phyloP scores from a whole-genome alignment of 2,797 vertebrate genomes.

The Sebastes steindachneri region DNA sequence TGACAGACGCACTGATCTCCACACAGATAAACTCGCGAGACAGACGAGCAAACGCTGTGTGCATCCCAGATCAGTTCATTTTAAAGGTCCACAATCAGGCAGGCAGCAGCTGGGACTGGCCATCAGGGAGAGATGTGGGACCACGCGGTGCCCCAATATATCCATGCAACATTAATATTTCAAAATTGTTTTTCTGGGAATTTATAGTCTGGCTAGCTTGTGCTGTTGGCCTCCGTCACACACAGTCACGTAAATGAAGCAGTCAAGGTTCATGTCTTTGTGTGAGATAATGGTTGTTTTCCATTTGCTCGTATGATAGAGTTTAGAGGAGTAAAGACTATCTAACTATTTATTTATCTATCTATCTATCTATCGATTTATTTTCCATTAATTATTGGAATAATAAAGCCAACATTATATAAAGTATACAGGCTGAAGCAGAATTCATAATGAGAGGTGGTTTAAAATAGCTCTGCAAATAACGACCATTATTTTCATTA shows the following conservation, averaged over 20 bases:
- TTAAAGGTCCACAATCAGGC: conserved; percentile 61
- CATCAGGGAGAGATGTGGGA: conserved; percentile 68
- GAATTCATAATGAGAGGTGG: neutral
- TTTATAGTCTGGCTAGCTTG: conserved; percentile 54
- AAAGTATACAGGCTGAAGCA: neutral
- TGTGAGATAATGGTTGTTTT: conserved; percentile 7
- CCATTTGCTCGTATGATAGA: neutral
- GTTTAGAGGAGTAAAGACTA: neutral
- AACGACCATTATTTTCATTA: neutral
- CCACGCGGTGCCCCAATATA: conserved; percentile 61
- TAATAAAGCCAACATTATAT: neutral
- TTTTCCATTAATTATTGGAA: neutral
- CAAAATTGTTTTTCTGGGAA: conserved; percentile 68
- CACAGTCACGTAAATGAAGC: conserved; percentile 12
- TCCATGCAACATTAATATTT: conserved; percentile 76
- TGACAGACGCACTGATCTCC: conserved; percentile 27
- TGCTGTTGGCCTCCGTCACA: conserved; percentile 41
- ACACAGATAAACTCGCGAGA: conserved; percentile 9
- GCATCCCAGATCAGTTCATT: conserved; percentile 54
- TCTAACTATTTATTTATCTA: neutral
- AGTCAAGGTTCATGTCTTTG: conserved; percentile 24
- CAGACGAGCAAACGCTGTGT: conserved; percentile 12
- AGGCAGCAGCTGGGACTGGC: conserved; percentile 64
- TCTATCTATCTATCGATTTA: neutral
- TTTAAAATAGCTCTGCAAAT: neutral